A percentile compares a stretch with the other conserved stretches of the same genome.
These are phyloP conservation scores for Melozone crissalis DNA, from an alignment of 2,113 vertebrate species.

Conservation along the genomic window DNA sequence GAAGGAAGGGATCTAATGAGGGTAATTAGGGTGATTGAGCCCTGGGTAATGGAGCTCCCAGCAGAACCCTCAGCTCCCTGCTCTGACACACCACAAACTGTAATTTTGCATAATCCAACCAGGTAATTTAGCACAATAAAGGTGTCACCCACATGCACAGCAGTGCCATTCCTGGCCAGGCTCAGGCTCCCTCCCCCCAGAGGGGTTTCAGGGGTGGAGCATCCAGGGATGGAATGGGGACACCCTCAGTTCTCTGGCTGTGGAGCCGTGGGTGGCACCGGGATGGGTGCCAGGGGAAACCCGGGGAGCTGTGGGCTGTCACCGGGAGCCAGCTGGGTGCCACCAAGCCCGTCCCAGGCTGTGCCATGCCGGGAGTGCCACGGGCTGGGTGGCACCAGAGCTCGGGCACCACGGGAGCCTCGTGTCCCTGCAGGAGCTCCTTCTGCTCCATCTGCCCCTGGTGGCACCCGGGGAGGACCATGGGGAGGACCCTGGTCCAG, in stretches of 20 bases:
- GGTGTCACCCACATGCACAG: neutral
- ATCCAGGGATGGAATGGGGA: rapidly evolving
- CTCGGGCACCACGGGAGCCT: rapidly evolving
- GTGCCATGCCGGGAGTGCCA: rapidly evolving
- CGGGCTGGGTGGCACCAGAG: neutral
- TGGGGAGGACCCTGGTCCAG: neutral
- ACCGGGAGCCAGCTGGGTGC: neutral
- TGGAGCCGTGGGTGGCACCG: rapidly evolving
- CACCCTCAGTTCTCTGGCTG: rapidly evolving
- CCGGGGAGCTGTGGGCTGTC: neutral
- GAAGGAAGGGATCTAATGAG: neutral
- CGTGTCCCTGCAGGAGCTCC: neutral
- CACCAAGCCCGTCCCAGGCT: rapidly evolving
- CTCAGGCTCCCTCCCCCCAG: neutral
- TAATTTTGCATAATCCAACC: neutral
- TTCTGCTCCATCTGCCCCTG: neutral
- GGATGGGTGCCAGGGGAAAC: neutral
- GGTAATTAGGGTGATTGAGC: neutral
- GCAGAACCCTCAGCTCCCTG: neutral
- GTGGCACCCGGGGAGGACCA: neutral
- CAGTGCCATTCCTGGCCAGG: neutral
- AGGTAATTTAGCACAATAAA: neutral
- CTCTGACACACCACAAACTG: neutral
- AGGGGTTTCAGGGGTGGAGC: neutral
- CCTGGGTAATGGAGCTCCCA: neutral